Conservation (phyloP, 2,888 invertebrate genomes). For the Eulithis testata region DNA sequence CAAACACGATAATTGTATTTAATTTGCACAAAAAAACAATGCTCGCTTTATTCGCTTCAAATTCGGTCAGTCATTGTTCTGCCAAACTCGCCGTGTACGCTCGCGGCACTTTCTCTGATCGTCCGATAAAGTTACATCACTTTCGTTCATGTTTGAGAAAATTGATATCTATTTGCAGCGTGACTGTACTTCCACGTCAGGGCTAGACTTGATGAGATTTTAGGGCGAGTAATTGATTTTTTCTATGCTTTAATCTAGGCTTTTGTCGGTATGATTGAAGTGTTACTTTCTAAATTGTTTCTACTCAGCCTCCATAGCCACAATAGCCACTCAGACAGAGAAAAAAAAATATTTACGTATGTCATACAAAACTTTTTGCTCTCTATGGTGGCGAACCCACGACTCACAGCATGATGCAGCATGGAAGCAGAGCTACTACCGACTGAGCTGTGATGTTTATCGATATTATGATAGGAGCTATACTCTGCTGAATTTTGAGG, state of each 20-base stretch:
- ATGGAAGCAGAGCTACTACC: too few species aligned
- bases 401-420: too few species aligned
- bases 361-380: too few species aligned
- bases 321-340: too few species aligned
- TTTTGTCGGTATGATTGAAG: background rate
- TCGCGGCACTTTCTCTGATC: constrained; percentile 24
- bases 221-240: background rate
- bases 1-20: background rate
- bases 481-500: too few species aligned
- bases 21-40: constrained; percentile 12
- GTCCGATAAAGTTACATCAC: constrained; percentile 22
- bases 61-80: constrained; percentile 19
- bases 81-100: constrained; percentile 8
- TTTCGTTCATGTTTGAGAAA: constrained; percentile 20
- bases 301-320: too few species aligned
- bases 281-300: too few species aligned
- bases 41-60: constrained; percentile 9
- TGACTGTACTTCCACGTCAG: constrained; percentile 17
- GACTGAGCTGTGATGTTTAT: too few species aligned
- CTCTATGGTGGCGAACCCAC: too few species aligned
- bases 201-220: background rate
- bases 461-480: too few species aligned
- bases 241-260: background rate
- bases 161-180: constrained; percentile 19
- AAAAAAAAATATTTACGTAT: too few species aligned